Percentiles rank a stretch among this genome's conserved stretches.
These are phyloP conservation scores for Monoplex corrugatus DNA, from an alignment of 2,888 invertebrate genomes.

Conservation along the genomic window DNA sequence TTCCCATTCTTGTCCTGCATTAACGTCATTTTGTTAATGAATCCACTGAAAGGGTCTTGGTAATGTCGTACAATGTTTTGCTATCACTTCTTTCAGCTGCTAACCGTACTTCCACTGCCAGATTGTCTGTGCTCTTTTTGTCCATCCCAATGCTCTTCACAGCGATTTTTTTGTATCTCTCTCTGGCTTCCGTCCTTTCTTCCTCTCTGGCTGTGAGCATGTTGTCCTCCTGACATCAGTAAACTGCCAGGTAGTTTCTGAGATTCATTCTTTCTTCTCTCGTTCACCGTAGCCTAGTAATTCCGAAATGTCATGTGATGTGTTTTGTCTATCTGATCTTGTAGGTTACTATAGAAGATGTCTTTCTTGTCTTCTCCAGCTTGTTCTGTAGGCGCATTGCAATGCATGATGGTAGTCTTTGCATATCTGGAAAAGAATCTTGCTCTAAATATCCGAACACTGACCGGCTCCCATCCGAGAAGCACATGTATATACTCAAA, in stretches of 20 bases:
- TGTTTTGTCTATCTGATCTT: slow-evolving; percentile 13
- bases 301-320: too few species aligned
- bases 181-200: too few species aligned
- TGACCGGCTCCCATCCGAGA: not conserved
- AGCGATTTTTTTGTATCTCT: too few species aligned
- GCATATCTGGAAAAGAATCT: not conserved
- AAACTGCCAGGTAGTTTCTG: not conserved
- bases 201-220: not conserved
- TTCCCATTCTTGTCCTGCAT: too few species aligned
- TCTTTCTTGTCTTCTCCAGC: slow-evolving; percentile 1
- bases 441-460: not conserved
- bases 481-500: not conserved
- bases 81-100: too few species aligned
- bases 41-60: too few species aligned
- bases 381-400: slow-evolving; percentile 19
- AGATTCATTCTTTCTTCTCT: not conserved
- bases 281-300: not conserved
- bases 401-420: not conserved
- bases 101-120: too few species aligned
- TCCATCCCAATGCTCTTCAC: too few species aligned
- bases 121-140: too few species aligned
- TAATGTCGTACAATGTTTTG: too few species aligned
- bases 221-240: not conserved
- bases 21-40: too few species aligned
- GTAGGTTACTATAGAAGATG: not conserved